Base-by-base conservation (phyloP, 2,113 vertebrate species). In the Lophius piscatorius region DNA sequence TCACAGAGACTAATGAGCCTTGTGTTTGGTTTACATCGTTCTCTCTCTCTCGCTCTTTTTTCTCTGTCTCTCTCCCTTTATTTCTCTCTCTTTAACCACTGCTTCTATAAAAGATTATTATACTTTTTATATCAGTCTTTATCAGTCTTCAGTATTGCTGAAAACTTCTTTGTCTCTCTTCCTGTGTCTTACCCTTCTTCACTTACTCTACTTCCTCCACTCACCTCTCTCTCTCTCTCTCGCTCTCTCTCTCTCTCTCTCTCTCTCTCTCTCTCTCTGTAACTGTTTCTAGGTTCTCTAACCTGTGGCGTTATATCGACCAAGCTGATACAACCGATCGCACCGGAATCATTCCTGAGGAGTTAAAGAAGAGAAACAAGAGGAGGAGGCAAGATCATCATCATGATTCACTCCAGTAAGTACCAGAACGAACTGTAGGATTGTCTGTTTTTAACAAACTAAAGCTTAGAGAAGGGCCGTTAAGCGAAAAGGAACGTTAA, bases 371-470 rank as follows among this genome's bases (percentile, higher is more conserved):
- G 70, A 59, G 26, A 20, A 29, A 2, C 45, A 36, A 33, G 3
- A 28, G 48, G 58, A 33, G 28, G 7, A 33, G 33, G 4, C 6
- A 33, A 33, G 29, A 41, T 24, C 5, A 17, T 3, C 7, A 28
- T 12, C 56, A 86, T 86, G 84, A 86, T 86, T 39, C 84, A 83
- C 9, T 80, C 76, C 23, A 80, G 84, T 81, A 39, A 72, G 84
- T 69, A 13, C 13, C 46, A 36, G 4, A 10, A 31, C 5, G 1
- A 7, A 8, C 3, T 28, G 4, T 8, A 9, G 9, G 4, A 3
- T 18, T 8, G 8, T 8, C 26, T 8, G 26, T 5, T 28, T 28
- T 28, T 28, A 28, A 28, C 26, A 28, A 1, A 28, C 51, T 41
- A 14, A 44, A 41, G 6, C 26, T 2, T 13, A 9, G 17, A 38